Evolutionary conservation across 2,888 invertebrate genomes (phyloP), one percentile per base, ranked within the genome.

Genomic region (Syrphus vitripennis): DNA sequence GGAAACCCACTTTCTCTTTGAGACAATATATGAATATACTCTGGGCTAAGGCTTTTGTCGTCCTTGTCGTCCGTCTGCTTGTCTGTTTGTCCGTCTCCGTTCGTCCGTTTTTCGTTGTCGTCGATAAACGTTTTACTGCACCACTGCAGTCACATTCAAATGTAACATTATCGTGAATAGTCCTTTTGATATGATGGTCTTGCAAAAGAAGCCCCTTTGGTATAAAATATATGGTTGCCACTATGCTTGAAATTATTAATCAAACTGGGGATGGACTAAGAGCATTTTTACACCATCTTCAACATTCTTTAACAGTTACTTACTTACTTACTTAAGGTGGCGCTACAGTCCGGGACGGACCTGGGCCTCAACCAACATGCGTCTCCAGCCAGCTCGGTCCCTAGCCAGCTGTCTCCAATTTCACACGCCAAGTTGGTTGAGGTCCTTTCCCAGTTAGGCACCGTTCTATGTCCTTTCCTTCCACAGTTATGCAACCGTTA

Each of bases 81-180:
- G 31, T 29, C 37, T 4, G 16, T 29, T 45, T 9, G 34, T 34
- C 40, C n/a, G 34, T 34, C 53, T 34, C 34, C 10, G 34, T 34
- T 59, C 70, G 63, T 78, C 24, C 24, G 48, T 61, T 45, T n/a
- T 24, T n/a, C n/a, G 55, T 55, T 65, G 67, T 67, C 67, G 86
- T 86, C 77, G 77, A 78, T 86, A 86, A 86, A 74, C 86, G 86
- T 86, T 86, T 86, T 86, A 82, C 82, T 86, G 82, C 82, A 86
- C 86, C 74, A 74, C 77, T 86, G 86, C 82, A 77, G 81, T 77
- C 71, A 76, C 69, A 84, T 81, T 84, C 69, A 82, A 86, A 82
- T 77, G 77, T 82, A 55, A 74, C 63, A 74, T 82, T 78, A 74
- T 77, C 45, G 70, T 82, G 77, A 74, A 82, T 48, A 69, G 55